These are phyloP conservation scores for Sympetrum striolatum DNA, from an alignment of 2,888 invertebrate species.

Conservation along the genomic window DNA sequence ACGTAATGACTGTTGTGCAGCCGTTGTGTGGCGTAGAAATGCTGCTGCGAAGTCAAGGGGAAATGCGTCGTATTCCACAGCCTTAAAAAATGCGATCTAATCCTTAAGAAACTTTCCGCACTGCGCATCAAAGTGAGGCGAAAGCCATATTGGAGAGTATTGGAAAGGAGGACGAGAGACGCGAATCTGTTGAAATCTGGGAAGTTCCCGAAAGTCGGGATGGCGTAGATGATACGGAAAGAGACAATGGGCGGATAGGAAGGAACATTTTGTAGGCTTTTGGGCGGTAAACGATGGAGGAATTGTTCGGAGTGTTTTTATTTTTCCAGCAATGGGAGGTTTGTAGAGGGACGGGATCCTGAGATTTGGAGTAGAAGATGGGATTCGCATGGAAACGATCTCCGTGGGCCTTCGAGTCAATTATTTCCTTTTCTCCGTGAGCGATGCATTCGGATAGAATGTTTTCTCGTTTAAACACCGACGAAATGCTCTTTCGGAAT, in stretches of 20 bases:
- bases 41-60: no score
- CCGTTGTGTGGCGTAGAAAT: no score
- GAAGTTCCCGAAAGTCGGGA: no score
- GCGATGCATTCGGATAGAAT: background rate
- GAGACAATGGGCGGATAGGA: background rate
- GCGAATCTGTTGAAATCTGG: no score
- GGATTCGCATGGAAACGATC: background rate
- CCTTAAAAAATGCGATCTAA: no score
- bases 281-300: background rate
- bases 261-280: background rate
- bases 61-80: no score
- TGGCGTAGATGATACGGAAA: no score
- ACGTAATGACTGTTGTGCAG: no score
- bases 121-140: no score
- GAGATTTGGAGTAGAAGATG: background rate
- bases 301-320: background rate
- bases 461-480: background rate
- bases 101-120: no score
- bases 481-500: background rate
- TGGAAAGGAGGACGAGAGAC: no score
- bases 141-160: no score
- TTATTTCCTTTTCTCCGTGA: background rate
- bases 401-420: background rate
- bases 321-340: background rate
- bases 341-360: background rate